phyloP scores from a whole-genome alignment of 2,797 vertebrate species.

The Siniperca scherzeri region DNA sequence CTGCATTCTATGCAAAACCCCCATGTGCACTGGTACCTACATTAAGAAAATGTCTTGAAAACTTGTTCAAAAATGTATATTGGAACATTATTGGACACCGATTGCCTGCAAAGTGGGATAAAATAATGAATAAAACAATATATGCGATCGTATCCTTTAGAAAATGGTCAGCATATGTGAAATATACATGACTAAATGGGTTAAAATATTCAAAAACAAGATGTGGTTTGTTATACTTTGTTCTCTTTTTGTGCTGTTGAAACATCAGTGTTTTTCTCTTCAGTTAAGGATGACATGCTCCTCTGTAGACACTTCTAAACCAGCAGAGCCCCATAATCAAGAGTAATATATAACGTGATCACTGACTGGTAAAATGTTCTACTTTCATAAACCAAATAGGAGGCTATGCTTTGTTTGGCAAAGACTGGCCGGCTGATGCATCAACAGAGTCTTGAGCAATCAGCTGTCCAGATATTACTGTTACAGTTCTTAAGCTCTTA shows the following conservation, averaged over 20 bases:
- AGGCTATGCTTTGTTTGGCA: constrained; percentile 31
- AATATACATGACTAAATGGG: neutral
- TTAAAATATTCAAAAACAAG: neutral
- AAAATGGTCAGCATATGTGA: neutral
- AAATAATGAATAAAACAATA: neutral
- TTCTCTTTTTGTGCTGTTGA: neutral
- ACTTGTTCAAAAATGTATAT: neutral
- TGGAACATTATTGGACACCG: neutral
- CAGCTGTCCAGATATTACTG: constrained; percentile 3
- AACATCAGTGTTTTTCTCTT: neutral
- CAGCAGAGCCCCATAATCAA: neutral
- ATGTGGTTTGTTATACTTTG: neutral
- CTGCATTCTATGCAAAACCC: neutral
- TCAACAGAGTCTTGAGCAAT: constrained; percentile 10
- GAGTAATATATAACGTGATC: neutral
- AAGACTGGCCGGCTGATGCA: neutral
- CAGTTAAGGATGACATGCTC: neutral
- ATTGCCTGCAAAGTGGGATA: neutral
- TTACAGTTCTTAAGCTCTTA: neutral
- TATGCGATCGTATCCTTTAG: neutral
- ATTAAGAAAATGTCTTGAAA: neutral
- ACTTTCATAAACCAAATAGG: constrained; percentile 11
- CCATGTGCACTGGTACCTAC: neutral
- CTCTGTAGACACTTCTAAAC: neutral
- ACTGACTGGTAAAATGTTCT: constrained; percentile 11